Evolutionary conservation across 2,797 vertebrate species (phyloP).

Genomic region (Remorina albescens): DNA sequence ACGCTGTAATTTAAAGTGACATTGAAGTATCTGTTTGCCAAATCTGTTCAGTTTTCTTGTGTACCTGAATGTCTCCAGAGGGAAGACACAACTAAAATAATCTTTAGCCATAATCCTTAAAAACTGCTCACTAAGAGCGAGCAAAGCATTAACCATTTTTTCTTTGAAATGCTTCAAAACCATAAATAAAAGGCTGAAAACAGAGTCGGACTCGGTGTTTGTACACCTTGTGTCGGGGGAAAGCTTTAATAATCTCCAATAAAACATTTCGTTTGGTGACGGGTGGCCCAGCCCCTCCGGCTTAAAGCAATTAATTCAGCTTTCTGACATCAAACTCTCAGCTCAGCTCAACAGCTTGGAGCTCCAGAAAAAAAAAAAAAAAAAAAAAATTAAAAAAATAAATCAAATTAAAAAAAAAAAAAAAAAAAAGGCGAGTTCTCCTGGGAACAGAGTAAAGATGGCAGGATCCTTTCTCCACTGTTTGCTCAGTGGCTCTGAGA

Average conservation of each 20-base stretch:
- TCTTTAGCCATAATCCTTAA: constrained; percentile 43
- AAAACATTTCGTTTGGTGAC: constrained; percentile 85
- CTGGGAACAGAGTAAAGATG: constrained; percentile 92
- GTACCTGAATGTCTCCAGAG: constrained; percentile 26
- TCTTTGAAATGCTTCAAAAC: constrained; percentile 25
- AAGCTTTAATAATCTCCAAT: constrained; percentile 71
- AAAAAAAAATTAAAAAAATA: no score
- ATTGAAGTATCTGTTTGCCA: constrained; percentile 2
- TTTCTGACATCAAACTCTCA: constrained; percentile 93
- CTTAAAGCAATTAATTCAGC: constrained; percentile 97
- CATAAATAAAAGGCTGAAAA: constrained; percentile 36
- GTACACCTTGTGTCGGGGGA: constrained; percentile 63
- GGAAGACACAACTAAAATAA: constrained; percentile 31
- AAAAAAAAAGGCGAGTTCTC: constrained; percentile 94
- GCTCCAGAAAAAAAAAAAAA: constrained; percentile 85
- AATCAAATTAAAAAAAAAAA: constrained; percentile 84
- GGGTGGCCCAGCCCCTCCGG: constrained; percentile 85
- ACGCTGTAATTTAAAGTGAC: not conserved
- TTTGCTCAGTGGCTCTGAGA: constrained; percentile 96
- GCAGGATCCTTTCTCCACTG: constrained; percentile 93
- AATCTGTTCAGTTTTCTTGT: not conserved
- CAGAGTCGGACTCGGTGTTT: constrained; percentile 44
- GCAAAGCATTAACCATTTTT: constrained; percentile 27
- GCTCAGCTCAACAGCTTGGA: constrained; percentile 94
- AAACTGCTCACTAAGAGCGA: constrained; percentile 19